phyloP scores from a whole-genome alignment of 2,113 vertebrate genomes.

The Lagenorhynchus albirostris region DNA sequence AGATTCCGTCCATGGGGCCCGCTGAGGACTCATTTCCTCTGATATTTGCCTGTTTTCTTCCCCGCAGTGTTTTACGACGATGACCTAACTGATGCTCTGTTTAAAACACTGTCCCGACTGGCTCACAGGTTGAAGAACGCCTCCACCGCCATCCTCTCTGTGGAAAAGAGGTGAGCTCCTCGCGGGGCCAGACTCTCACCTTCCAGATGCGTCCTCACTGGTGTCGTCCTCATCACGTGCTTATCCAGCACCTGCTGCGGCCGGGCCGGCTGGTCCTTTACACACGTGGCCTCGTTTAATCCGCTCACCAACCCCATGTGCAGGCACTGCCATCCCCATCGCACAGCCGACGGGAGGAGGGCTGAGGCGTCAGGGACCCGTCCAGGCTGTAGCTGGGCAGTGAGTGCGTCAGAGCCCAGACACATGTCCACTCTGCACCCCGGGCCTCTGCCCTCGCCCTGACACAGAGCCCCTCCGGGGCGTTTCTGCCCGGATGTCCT shows the following conservation, averaged over 20 bases:
- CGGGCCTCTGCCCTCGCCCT: neutral
- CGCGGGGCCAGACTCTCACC: neutral
- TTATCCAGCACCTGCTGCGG: fast-evolving
- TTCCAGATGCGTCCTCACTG: fast-evolving
- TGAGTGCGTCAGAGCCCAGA: fast-evolving
- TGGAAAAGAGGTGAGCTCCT: constrained; percentile 91
- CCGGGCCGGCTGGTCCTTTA: fast-evolving
- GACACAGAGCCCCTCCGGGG: neutral
- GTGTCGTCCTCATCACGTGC: fast-evolving
- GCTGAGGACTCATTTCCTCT: neutral
- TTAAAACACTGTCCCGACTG: constrained; percentile 87
- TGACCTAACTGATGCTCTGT: constrained; percentile 91
- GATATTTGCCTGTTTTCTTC: neutral
- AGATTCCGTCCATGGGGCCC: fast-evolving
- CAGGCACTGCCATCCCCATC: fast-evolving
- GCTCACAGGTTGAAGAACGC: constrained; percentile 81
- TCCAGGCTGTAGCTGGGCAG: neutral
- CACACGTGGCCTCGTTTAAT: fast-evolving
- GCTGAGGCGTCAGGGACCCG: fast-evolving
- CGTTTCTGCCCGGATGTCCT: fast-evolving
- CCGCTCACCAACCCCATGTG: fast-evolving
- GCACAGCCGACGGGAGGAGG: neutral
- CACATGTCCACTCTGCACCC: fast-evolving
- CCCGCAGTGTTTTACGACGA: constrained; percentile 94
- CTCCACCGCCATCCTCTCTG: constrained; percentile 86